A percentile compares a stretch with the other conserved stretches of the same genome.
These are phyloP conservation scores for Leuciscus waleckii DNA, from an alignment of 2,797 vertebrate species.

Conservation along the genomic window DNA sequence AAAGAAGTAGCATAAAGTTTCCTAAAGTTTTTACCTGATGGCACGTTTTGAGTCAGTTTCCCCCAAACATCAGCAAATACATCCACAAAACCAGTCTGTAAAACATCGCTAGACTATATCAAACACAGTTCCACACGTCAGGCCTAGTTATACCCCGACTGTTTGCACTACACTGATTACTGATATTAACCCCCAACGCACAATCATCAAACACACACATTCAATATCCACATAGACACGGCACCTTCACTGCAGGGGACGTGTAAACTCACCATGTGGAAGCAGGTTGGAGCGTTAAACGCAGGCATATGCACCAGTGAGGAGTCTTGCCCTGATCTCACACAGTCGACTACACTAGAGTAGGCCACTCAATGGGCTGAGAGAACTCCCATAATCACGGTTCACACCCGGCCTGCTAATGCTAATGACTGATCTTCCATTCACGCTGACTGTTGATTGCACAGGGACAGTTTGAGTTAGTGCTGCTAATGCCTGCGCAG, in stretches of 20 bases:
- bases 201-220: slow-evolving; percentile 60
- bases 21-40: slow-evolving; percentile 10
- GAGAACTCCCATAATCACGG: slow-evolving; percentile 79
- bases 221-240: slow-evolving; percentile 57
- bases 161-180: slow-evolving; percentile 83
- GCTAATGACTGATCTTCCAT: slow-evolving; percentile 82
- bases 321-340: slow-evolving; percentile 81
- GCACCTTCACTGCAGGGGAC: slow-evolving; percentile 79
- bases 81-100: not conserved
- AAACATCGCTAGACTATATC: not conserved
- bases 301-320: slow-evolving; percentile 80
- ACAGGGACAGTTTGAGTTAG: slow-evolving; percentile 78
- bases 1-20: not conserved
- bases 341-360: slow-evolving; percentile 79
- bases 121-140: slow-evolving; percentile 61
- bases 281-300: slow-evolving; percentile 83
- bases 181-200: slow-evolving; percentile 71
- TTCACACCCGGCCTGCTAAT: slow-evolving; percentile 77
- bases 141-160: slow-evolving; percentile 79
- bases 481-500: slow-evolving; percentile 49
- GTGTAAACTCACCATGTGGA: slow-evolving; percentile 82
- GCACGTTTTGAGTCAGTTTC: not conserved
- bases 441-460: slow-evolving; percentile 79
- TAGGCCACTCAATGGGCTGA: slow-evolving; percentile 80
- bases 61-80: slow-evolving; percentile 16